Percentiles rank a stretch among this genome's conserved stretches.
Evolutionary conservation across 2,113 vertebrate species (phyloP).

Genomic region (Gambusia affinis): DNA sequence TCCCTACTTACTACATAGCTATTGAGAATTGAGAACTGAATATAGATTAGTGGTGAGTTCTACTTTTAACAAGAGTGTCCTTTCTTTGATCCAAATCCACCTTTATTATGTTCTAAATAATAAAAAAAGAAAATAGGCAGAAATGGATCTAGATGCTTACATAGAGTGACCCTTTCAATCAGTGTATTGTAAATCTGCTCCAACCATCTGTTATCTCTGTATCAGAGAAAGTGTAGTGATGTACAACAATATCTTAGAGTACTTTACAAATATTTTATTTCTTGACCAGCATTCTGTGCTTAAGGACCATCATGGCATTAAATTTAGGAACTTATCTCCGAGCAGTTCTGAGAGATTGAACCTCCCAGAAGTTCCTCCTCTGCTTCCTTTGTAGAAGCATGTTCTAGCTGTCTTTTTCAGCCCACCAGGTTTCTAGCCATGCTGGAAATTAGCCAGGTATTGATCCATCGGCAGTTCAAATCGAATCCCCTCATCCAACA

Average conservation of each 20-base stretch:
- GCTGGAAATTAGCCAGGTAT: constrained; percentile 58
- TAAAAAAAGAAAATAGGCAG: too few species aligned
- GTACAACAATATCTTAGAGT: not conserved
- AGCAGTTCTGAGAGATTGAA: constrained; percentile 5
- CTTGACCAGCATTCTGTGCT: not conserved
- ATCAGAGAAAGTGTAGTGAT: not conserved
- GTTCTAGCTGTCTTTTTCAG: constrained; percentile 33
- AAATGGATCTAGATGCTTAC: not conserved
- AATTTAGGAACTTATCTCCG: not conserved
- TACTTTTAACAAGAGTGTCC: not conserved
- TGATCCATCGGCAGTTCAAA: constrained; percentile 45
- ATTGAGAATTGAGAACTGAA: not conserved
- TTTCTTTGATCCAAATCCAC: not conserved
- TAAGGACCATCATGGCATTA: not conserved
- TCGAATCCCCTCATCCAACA: constrained; percentile 49
- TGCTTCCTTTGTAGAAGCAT: constrained; percentile 29
- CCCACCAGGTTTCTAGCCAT: constrained; percentile 18
- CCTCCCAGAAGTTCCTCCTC: constrained; percentile 6
- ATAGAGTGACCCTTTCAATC: not conserved
- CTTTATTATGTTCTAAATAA: not conserved
- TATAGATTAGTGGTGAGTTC: not conserved
- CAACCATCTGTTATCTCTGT: not conserved
- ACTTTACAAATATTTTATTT: not conserved
- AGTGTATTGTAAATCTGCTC: not conserved
- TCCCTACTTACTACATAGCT: not conserved